Percentiles rank a stretch among this genome's conserved stretches.
Evolutionary conservation across 2,113 vertebrate species (phyloP).

Genomic region (Dolichallabes microphthalmus): DNA sequence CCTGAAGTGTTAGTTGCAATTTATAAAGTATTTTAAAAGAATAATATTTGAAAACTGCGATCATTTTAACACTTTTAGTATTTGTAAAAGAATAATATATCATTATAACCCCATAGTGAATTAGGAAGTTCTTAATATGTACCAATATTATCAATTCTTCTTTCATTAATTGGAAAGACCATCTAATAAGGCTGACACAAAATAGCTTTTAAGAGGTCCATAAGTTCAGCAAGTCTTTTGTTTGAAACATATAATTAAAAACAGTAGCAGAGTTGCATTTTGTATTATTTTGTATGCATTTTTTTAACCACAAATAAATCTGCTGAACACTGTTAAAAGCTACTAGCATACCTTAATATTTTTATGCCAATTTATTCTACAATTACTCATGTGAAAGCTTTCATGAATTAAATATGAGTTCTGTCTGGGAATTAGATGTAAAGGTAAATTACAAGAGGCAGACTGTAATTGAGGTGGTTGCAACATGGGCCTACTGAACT

Average conservation of each 20-base stretch:
- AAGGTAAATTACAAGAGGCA: conserved; percentile 99
- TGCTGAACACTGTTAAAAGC: conserved; percentile 74
- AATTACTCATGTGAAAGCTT: conserved; percentile 96
- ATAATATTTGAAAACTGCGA: neutral
- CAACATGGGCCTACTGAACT: conserved; percentile 95
- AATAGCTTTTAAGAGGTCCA: conserved; percentile 4
- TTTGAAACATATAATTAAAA: conserved; percentile 45
- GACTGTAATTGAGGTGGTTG: conserved; percentile 98
- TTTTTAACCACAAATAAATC: conserved; percentile 75
- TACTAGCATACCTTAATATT: conserved; percentile 83
- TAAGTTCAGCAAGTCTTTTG: conserved; percentile 10
- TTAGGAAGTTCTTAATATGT: neutral
- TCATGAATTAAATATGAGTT: conserved; percentile 99
- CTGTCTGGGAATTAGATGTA: conserved; percentile 98
- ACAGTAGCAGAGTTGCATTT: conserved; percentile 33
- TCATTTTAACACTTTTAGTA: neutral
- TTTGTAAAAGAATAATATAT: neutral
- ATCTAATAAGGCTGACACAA: neutral
- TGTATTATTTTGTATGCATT: conserved; percentile 19
- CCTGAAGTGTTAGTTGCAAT: neutral
- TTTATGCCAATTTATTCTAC: conserved; percentile 98
- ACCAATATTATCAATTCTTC: conserved; percentile 33
- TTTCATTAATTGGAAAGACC: conserved; percentile 21
- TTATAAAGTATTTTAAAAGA: neutral
- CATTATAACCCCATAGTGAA: conserved; percentile 7